A percentile compares a stretch with the other conserved stretches of the same genome.
Conservation (phyloP, 1,140 invertebrate species). For the Leucophenga varia region DNA sequence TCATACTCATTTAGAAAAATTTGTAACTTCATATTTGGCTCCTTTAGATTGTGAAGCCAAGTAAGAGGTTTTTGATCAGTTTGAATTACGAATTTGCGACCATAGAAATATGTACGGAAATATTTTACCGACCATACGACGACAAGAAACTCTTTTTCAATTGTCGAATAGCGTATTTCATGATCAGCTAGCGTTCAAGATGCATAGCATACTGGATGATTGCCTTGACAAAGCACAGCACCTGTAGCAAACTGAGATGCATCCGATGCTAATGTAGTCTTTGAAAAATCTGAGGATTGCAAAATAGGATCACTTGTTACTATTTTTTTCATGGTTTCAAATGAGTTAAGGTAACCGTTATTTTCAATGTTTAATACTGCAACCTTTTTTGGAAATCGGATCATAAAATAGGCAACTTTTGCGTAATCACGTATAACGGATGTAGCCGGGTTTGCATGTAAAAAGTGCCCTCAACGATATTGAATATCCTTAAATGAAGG, state of each 20-base stretch:
- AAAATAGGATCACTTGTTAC: no score
- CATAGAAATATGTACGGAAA: constrained; percentile 59
- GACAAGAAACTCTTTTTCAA: constrained; percentile 53
- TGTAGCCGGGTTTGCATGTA: no score
- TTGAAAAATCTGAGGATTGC: no score
- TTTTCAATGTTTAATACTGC: no score
- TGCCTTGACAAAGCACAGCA: constrained; percentile 39
- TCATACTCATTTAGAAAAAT: no score
- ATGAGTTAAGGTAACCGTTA: no score
- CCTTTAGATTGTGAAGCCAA: constrained; percentile 58
- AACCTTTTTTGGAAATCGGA: no score
- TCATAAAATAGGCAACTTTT: no score
- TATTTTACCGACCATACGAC: constrained; percentile 56
- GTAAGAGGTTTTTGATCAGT: constrained; percentile 60
- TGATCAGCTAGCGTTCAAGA: constrained; percentile 50
- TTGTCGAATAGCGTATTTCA: constrained; percentile 54
- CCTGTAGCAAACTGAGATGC: constrained; percentile 26
- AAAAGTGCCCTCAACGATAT: no score
- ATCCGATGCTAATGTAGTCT: constrained; percentile 21
- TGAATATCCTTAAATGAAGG: no score
- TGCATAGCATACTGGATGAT: constrained; percentile 47
- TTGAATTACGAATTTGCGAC: constrained; percentile 57
- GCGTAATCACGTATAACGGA: no score
- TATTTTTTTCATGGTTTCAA: no score
- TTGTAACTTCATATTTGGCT: constrained; percentile 53